Evolutionary conservation across 2,113 vertebrate species (phyloP), one percentile per base, ranked within the genome.

Genomic region (Chroicocephalus ridibundus): DNA sequence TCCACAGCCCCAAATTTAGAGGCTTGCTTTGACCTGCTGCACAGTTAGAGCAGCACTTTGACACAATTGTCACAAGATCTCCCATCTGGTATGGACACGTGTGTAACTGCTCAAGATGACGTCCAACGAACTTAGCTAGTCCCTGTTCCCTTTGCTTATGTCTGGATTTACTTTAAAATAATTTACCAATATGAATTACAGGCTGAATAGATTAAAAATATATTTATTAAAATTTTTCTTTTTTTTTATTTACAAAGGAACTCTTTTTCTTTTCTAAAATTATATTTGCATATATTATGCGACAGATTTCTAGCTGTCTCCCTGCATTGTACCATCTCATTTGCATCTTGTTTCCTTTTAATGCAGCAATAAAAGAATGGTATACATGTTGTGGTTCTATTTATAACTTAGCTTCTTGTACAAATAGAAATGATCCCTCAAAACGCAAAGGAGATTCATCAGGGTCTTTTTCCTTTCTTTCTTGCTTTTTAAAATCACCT

Each of bases 381-480:
- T 65, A 42, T 20, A 49, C 17, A 26, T 32, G 62, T 46, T 82
- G 32, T 20, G 15, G 7, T 80, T 90, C 76, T 94, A 90, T 86
- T 94, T 90, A 76, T 91, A 83, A 76, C 13, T 58, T 81, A 57
- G 15, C 31, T 76, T 47, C 49, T 82, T 54, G n/a, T 46, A 82
- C 83, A 90, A 78, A 79, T 38, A 96, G 61, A 95, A 91, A 94
- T 21, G 22, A 90, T 90, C 36, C 47, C 84, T 92, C 69, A 82
- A 88, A 94, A 97, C 0, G 8, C 76, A 78, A 74, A 86, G 34
- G 26, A 80, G 66, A 88, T 77, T 26, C 29, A 74, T 94, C 36
- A 25, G 62, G 16, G 3, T 68, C 47, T 89, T 93, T 71, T 79
- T 66, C 17, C 25, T 91, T 58, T 40, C 54, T 81, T 42, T 25